Evolutionary conservation across 2,113 vertebrate genomes (phyloP), one percentile per base, ranked within the genome.

Genomic region (Pterocles orientalis): DNA sequence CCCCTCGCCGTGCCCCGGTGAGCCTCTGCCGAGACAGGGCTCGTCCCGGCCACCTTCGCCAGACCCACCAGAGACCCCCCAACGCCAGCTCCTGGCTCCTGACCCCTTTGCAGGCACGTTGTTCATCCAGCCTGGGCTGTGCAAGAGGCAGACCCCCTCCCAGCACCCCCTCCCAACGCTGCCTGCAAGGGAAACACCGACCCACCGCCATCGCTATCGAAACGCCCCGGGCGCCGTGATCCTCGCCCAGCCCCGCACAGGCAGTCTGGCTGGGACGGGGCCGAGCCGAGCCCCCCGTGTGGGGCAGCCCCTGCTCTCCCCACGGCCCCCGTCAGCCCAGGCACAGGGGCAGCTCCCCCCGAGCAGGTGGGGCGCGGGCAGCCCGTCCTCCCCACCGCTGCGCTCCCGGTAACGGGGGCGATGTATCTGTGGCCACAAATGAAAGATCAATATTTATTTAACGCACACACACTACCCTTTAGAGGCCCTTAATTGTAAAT

Each of bases 391-490:
- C 51, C 79, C 53, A 28, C 80, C 13, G 75, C 72, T 6, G 14
- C 2, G 5, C 29, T 58, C 91, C 80, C 76, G 4, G 4, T 31
- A 77, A 72, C 76, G 3, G 21, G 57, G 86, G 65, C 75, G 85
- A 94, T 97, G 78, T n/a, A 90, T 96, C 92, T 91, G 73, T 48
- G 77, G 75, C 92, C 84, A 89, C 85, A 96, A 96, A 94, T 86
- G 92, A 92, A 94, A 92, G 94, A 98, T 97, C 96, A 94, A 97
- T 97, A 93, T 96, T 97, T 97, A 96, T 96, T 97, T 95, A 96
- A 92, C 41, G 41, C 92, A 92, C 87, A 95, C 90, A 95, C 91
- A 92, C 56, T 95, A 77, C 83, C 92, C 97, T 95, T 96, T 95
- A 87, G 92, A 97, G 92, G 90, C 93, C 80, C 88, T 88, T 95